Base-by-base conservation (phyloP, 2,888 invertebrate genomes). In the Eupithecia inturbata region DNA sequence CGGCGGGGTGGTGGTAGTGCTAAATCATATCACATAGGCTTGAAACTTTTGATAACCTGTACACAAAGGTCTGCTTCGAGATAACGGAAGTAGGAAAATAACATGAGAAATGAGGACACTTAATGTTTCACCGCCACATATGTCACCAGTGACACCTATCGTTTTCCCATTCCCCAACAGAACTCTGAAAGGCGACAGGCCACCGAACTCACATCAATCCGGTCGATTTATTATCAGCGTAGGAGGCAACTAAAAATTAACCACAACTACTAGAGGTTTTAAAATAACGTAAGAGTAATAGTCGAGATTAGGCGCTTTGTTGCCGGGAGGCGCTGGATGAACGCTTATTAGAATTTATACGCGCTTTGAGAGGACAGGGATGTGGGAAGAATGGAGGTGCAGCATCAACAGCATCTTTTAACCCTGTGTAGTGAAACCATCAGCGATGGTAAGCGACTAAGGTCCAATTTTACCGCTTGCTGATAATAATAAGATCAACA, bases 341-440 rank as follows among this genome's bases (percentile, higher is more conserved):
- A 88, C 86, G 88, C 87, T 92, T 92, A 93, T 93, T 92, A 92
- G 89, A 91, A 91, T 92, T 90, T 93, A 92, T 92, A 88, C 90
- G 82, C 85, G 82, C 80, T 85, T 84, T 80, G 87, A 77, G 78
- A 74, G 74, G 64, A 16, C 22, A 14, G 14, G 26, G 66, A 10
- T 41, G 66, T 41, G n/a, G 26, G 66, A 41, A 66, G 14, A 36
- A 66, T 41, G 39, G 66, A 66, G 57, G 57, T 57, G 26, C 57
- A 1, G 2, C 9, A 2, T 36, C 36, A 7, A 9, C 7, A 12
- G 5, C 36, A 36, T 41, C 41, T 1, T 39, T 39, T 41, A 36
- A 0, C 7, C 36, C 10, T 36, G n/a, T n/a, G n/a, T n/a, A n/a
- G n/a, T n/a, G n/a, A n/a, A n/a, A n/a, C n/a, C n/a, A n/a, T n/a